A percentile compares a stretch with the other conserved stretches of the same genome.
Conservation (phyloP, 2,797 vertebrate genomes). For the Ciconia nigra region DNA sequence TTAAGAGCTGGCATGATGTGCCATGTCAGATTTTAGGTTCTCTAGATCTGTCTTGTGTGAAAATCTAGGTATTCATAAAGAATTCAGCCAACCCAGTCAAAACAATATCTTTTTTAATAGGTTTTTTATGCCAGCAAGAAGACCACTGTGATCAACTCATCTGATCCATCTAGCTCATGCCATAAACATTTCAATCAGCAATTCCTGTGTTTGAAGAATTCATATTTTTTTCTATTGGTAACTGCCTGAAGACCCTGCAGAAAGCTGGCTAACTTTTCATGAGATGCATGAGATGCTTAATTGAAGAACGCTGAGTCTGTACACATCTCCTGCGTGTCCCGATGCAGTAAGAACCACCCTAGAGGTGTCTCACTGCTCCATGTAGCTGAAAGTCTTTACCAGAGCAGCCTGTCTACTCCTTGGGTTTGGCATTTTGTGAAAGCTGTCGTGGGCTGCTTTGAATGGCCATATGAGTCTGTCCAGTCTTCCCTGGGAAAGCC, state of each 20-base stretch:
- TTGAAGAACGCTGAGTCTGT: not conserved
- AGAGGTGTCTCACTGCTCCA: not conserved
- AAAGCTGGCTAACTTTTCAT: not conserved
- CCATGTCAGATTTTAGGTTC: not conserved
- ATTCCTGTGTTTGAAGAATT: not conserved
- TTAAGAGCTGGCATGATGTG: not conserved
- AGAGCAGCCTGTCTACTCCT: not conserved
- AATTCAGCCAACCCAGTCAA: not conserved
- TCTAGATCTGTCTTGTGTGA: not conserved
- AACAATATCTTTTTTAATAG: not conserved
- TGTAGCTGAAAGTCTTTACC: not conserved
- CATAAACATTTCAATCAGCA: not conserved
- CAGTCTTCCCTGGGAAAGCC: not conserved
- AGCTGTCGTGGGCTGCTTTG: not conserved
- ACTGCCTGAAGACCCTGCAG: not conserved
- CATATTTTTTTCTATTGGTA: not conserved
- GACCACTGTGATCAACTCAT: not conserved
- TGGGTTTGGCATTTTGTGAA: not conserved
- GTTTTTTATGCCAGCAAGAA: not conserved
- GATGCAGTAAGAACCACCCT: not conserved
- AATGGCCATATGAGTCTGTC: not conserved
- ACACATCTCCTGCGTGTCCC: accelerated
- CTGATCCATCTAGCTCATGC: not conserved
- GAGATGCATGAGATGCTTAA: not conserved
- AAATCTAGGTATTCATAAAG: not conserved